Conservation (phyloP, 2,888 invertebrate genomes). For the Argyresthia albistria region DNA sequence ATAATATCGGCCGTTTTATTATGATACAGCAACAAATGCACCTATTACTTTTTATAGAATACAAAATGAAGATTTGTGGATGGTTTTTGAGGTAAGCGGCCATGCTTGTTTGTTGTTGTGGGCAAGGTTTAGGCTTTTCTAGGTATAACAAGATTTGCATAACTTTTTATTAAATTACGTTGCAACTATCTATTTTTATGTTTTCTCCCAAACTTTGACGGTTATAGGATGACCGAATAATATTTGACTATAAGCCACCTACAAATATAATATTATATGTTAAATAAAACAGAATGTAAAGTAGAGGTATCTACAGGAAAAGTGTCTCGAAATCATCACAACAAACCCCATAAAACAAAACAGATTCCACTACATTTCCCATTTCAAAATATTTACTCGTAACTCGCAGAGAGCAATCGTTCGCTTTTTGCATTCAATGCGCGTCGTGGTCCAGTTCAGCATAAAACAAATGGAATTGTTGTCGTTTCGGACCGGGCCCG, state of each 20-base stretch:
- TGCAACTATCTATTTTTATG: too few species aligned
- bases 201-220: too few species aligned
- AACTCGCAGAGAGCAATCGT: not conserved
- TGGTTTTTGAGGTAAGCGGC: not conserved
- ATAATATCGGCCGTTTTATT: constrained; percentile 61
- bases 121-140: too few species aligned
- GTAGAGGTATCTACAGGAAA: not conserved
- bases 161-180: too few species aligned
- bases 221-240: too few species aligned
- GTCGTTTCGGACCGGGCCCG: constrained; percentile 11
- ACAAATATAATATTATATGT: too few species aligned
- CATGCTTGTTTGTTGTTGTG: not conserved
- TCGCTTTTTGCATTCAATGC: constrained; percentile 5
- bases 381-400: not conserved
- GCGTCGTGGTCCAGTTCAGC: constrained; percentile 15
- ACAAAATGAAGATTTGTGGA: constrained; percentile 24
- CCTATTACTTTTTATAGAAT: constrained; percentile 51
- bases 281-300: too few species aligned
- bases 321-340: constrained; percentile 1
- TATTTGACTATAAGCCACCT: too few species aligned
- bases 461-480: constrained; percentile 56
- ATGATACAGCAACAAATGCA: constrained; percentile 45
- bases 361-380: too few species aligned
- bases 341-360: too few species aligned
- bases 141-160: too few species aligned